These are phyloP conservation scores for Thamnophis sirtalis DNA, from an alignment of 2,113 vertebrate species.

Conservation along the genomic window DNA sequence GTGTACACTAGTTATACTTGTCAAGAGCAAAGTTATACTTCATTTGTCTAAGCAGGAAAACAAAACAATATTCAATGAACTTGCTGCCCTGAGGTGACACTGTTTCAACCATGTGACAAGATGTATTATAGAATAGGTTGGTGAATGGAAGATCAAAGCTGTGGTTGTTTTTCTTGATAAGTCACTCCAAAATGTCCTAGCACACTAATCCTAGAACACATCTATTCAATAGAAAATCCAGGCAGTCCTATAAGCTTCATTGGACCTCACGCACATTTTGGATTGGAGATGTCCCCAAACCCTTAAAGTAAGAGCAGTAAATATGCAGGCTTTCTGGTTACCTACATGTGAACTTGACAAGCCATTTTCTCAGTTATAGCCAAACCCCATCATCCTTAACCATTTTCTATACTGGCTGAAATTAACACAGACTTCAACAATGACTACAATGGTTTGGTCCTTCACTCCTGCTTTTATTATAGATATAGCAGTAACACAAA, in stretches of 20 bases:
- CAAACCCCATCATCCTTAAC: not conserved
- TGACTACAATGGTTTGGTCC: not conserved
- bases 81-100: constrained; percentile 21
- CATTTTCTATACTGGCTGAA: not conserved
- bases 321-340: not conserved
- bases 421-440: not conserved
- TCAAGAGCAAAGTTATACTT: constrained; percentile 22
- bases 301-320: not conserved
- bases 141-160: not conserved
- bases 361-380: not conserved
- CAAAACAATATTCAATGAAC: constrained; percentile 27
- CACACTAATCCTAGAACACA: not conserved
- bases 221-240: not conserved
- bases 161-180: not conserved
- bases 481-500: not conserved
- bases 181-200: not conserved
- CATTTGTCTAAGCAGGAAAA: constrained; percentile 21
- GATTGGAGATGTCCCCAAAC: not conserved
- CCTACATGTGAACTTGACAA: not conserved
- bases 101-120: not conserved
- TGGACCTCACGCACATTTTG: not conserved
- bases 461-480: not conserved
- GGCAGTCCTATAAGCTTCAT: not conserved
- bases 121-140: not conserved
- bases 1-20: not conserved